These are phyloP conservation scores for Adrianichthys oophorus DNA, from an alignment of 2,797 vertebrate genomes.

Conservation along the genomic window DNA sequence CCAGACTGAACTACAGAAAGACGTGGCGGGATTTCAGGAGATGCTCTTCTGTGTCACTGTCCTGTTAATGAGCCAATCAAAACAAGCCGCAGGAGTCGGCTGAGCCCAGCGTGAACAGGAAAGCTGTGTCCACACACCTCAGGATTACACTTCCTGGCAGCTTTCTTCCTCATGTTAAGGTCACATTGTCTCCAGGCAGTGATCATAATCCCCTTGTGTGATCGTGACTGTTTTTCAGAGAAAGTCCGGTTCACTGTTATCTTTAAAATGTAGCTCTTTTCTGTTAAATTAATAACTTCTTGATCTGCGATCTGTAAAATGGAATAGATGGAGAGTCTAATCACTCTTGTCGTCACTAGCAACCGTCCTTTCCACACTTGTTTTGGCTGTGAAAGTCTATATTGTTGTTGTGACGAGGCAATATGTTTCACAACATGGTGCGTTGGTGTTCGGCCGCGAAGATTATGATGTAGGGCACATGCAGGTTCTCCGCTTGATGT, in stretches of 20 bases:
- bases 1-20: constrained; percentile 3
- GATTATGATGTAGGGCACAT: neutral
- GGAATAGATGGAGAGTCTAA: constrained; percentile 2
- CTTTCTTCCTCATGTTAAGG: constrained; percentile 11
- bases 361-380: constrained; percentile 17
- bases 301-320: no score
- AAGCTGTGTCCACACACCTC: constrained; percentile 9
- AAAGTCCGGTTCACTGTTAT: no score
- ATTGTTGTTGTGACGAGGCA: constrained; percentile 19
- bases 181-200: constrained; percentile 2
- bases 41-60: constrained; percentile 53
- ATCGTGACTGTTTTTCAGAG: no score
- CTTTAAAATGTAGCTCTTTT: no score
- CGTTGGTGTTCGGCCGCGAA: constrained; percentile 22
- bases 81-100: constrained; percentile 45
- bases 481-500: constrained; percentile 3
- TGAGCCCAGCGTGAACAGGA: constrained; percentile 22
- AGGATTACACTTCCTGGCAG: constrained; percentile 2
- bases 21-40: constrained; percentile 29
- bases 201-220: neutral
- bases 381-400: constrained; percentile 38
- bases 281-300: no score
- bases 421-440: constrained; percentile 41
- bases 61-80: constrained; percentile 74
- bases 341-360: constrained; percentile 21